Evolutionary conservation across 2,888 invertebrate species (phyloP).

Genomic region (Cheiracanthium punctorium): DNA sequence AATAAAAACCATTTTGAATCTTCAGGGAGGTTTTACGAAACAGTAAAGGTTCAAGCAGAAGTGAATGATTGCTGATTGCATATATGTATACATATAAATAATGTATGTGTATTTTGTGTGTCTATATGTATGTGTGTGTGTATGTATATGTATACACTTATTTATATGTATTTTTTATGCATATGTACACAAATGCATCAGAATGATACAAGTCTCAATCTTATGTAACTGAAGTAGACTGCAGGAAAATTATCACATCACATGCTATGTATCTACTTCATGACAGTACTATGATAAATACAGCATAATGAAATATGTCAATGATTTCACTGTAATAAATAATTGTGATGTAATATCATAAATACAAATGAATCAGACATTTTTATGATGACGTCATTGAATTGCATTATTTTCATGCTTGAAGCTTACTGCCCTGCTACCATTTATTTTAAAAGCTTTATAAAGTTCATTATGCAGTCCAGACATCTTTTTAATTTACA

Average conservation of each 20-base stretch:
- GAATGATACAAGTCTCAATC: slow-evolving; percentile 39
- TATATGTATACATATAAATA: slow-evolving; percentile 66
- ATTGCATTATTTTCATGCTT: slow-evolving; percentile 18
- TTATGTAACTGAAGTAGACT: slow-evolving; percentile 54
- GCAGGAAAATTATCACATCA: slow-evolving; percentile 63
- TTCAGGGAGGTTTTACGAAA: slow-evolving; percentile 60
- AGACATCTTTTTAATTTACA: no score
- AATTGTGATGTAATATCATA: slow-evolving; percentile 50
- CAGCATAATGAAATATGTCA: slow-evolving; percentile 50
- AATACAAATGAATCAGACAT: slow-evolving; percentile 51
- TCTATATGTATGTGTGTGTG: slow-evolving; percentile 36
- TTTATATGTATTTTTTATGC: not conserved
- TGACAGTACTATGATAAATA: slow-evolving; percentile 55
- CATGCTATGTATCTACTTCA: slow-evolving; percentile 61
- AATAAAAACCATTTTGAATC: slow-evolving; percentile 66
- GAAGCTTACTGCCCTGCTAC: slow-evolving; percentile 31
- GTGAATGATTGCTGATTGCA: slow-evolving; percentile 67
- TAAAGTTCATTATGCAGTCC: no score
- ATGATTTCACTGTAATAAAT: slow-evolving; percentile 65
- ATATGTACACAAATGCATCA: slow-evolving; percentile 61
- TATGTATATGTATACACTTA: slow-evolving; percentile 22
- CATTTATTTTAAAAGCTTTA: not conserved
- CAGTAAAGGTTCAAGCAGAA: slow-evolving; percentile 60
- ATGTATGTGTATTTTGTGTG: slow-evolving; percentile 44
- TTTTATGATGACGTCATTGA: not conserved